A percentile compares a stretch with the other conserved stretches of the same genome.
These are phyloP conservation scores for Bothrops jararaca DNA, from an alignment of 2,113 vertebrate species.

Conservation along the genomic window DNA sequence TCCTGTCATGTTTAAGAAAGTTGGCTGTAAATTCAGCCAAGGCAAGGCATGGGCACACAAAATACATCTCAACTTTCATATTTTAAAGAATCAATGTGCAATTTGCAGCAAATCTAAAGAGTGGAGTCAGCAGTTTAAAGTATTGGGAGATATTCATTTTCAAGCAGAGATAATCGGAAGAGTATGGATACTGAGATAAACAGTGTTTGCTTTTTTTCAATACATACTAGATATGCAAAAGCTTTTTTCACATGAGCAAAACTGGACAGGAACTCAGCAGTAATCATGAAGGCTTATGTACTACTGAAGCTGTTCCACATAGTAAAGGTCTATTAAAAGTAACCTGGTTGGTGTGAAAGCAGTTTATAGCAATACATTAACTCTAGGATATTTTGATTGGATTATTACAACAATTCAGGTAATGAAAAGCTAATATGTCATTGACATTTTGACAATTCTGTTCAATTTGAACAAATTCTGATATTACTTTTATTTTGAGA, in stretches of 20 bases:
- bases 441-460: neutral
- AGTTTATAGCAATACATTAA: neutral
- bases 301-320: constrained; percentile 33
- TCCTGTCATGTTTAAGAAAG: constrained; percentile 37
- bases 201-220: constrained; percentile 27
- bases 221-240: constrained; percentile 17
- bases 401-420: neutral
- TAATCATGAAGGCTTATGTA: constrained; percentile 24
- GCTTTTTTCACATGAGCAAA: constrained; percentile 24
- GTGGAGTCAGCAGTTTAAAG: constrained; percentile 29
- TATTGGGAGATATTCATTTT: constrained; percentile 21
- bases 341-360: constrained; percentile 6
- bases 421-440: neutral
- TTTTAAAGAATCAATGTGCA: constrained; percentile 36
- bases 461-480: neutral
- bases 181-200: constrained; percentile 32
- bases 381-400: neutral
- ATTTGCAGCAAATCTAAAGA: constrained; percentile 40
- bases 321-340: constrained; percentile 14
- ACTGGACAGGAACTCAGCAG: constrained; percentile 36
- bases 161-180: constrained; percentile 30
- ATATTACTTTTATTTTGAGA: neutral
- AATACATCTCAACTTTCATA: constrained; percentile 37
- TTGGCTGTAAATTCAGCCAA: constrained; percentile 23
- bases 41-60: constrained; percentile 41